Conservation (phyloP, 2,113 vertebrate species). For the Apteryx mantelli region DNA sequence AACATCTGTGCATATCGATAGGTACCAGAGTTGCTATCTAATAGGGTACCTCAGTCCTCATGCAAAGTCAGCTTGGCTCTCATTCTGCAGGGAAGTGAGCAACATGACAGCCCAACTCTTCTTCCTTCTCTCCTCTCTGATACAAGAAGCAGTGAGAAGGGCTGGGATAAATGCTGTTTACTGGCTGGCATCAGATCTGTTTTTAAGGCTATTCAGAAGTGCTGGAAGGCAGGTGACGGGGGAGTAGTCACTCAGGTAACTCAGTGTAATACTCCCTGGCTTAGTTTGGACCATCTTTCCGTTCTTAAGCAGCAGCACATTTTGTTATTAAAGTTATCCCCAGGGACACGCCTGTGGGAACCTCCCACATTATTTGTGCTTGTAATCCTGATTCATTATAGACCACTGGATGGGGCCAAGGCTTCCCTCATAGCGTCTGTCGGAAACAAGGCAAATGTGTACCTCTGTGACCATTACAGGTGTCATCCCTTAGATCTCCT, state of each 20-base stretch:
- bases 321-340: neutral
- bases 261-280: neutral
- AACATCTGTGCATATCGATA: neutral
- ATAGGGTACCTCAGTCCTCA: neutral
- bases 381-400: neutral
- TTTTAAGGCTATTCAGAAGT: neutral
- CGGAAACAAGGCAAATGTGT: neutral
- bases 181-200: neutral
- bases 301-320: neutral
- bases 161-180: neutral
- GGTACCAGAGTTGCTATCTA: neutral
- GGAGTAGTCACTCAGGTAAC: neutral
- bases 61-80: neutral
- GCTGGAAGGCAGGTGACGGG: neutral
- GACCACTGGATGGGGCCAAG: neutral
- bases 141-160: neutral
- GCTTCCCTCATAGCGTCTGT: neutral
- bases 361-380: neutral
- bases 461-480: neutral
- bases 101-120: neutral
- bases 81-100: neutral
- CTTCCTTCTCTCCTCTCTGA: neutral
- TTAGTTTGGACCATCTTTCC: neutral
- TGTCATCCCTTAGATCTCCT: neutral
- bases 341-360: fast-evolving